Base-by-base conservation (phyloP, 2,113 vertebrate species). In the Rhegmatorhina hoffmannsi region DNA sequence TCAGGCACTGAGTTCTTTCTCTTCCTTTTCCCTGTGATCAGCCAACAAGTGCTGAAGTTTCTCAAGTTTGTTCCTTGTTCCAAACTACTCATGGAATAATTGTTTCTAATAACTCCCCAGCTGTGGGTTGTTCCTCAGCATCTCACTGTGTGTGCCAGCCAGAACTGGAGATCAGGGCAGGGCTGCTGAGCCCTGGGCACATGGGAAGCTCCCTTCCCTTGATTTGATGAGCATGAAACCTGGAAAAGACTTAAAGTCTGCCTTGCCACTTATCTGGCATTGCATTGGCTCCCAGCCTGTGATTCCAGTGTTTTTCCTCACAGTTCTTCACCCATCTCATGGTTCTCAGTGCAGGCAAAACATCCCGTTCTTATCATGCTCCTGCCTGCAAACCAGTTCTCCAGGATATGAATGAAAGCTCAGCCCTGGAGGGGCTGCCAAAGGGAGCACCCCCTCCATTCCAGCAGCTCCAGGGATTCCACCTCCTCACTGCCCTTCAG, bases 11-110 rank as follows among this genome's bases (percentile, higher is more conserved):
- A 66, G 21, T 36, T 95, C 55, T 75, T 79, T 50, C 74, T 86
- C 55, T 74, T 60, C 40, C 28, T 80, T 88, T 69, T 83, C 77
- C 31, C 47, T 84, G 20, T 67, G 60, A 91, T 84, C 74, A 92
- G 66, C 89, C 85, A 91, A 62, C 58, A 74, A 64, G 72, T 16
- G 11, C 78, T 85, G 72, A 93, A 95, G 55, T 74, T 96, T 50
- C 70, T 84, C 3, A 10, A 17, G 76, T 84, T 93, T 69, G 25
- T 73, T 55, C 46, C 72, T 69, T 36, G 5, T 86, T 94, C 55
- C 64, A 76, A 84, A 72, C 63, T 38, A 47, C 49, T 94, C 64
- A 49, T 29, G 1, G 8, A 85, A 49, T 90, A 15, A 40, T 46
- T 85, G 69, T n/a, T 66, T 62, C 58, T 76, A 28, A 43, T 62